These are phyloP conservation scores for Squalus acanthias DNA, from an alignment of 2,797 vertebrate species.

Conservation along the genomic window DNA sequence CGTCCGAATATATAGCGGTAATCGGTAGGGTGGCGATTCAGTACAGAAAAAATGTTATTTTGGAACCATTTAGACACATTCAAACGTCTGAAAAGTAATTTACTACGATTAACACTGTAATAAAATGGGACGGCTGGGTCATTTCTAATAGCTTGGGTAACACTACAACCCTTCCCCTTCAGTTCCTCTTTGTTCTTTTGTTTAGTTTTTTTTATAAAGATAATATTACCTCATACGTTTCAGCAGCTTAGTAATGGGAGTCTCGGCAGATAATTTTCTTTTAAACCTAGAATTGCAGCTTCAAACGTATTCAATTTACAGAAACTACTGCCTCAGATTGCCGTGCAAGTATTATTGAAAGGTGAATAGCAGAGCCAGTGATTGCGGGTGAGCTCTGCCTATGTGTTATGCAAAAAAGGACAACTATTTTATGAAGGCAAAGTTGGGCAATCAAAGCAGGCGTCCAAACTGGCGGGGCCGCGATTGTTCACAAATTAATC, in stretches of 20 bases:
- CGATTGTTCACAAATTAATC: neutral
- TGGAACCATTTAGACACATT: conserved; percentile 2
- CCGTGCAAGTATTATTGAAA: neutral
- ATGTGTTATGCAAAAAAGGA: neutral
- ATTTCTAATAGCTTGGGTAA: neutral
- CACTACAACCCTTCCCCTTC: neutral
- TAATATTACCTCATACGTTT: neutral
- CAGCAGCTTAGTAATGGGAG: neutral
- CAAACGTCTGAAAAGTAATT: conserved; percentile 12
- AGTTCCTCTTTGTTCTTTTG: neutral
- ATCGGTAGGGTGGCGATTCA: neutral
- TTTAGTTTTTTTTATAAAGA: neutral
- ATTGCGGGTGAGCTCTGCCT: neutral
- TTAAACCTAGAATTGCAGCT: neutral
- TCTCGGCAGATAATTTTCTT: neutral
- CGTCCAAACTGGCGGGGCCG: no score
- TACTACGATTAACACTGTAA: neutral
- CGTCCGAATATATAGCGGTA: neutral
- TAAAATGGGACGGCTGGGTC: neutral
- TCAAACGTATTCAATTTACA: neutral
- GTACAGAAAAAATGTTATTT: neutral
- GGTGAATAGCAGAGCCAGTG: neutral
- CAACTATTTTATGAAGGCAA: neutral
- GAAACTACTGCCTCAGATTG: neutral
- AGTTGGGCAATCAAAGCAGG: neutral